A percentile compares a stretch with the other conserved stretches of the same genome.
Evolutionary conservation across 1,140 invertebrate species (phyloP).

Genomic region (Aphelinus atriplicis): DNA sequence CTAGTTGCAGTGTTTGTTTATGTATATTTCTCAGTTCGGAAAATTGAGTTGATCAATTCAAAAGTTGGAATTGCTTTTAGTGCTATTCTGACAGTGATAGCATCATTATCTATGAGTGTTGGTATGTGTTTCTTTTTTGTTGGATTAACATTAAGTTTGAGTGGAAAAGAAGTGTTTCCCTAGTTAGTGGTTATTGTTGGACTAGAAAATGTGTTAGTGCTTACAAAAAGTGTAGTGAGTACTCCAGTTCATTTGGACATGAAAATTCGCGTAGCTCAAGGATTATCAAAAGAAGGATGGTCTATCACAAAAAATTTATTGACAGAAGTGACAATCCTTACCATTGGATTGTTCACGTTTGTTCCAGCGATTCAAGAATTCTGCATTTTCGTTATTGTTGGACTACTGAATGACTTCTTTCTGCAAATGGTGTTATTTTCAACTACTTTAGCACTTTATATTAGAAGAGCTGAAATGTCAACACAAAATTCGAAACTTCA

Average conservation of each 20-base stretch:
- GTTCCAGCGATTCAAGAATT: slow-evolving; percentile 96
- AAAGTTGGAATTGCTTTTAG: slow-evolving; percentile 91
- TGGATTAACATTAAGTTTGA: slow-evolving; percentile 80
- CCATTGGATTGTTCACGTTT: slow-evolving; percentile 90
- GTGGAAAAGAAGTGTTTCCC: slow-evolving; percentile 89
- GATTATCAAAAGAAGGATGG: slow-evolving; percentile 94
- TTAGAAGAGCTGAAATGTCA: slow-evolving; percentile 80
- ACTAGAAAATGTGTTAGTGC: slow-evolving; percentile 93
- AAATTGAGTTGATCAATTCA: slow-evolving; percentile 93
- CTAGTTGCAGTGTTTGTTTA: slow-evolving; percentile 90
- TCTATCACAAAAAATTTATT: slow-evolving; percentile 95
- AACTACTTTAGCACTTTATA: slow-evolving; percentile 90
- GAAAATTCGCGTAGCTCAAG: slow-evolving; percentile 93
- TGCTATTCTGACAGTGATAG: slow-evolving; percentile 87
- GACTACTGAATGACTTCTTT: slow-evolving; percentile 91
- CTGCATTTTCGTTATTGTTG: slow-evolving; percentile 94
- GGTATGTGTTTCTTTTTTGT: slow-evolving; percentile 94
- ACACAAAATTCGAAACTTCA: slow-evolving; percentile 69
- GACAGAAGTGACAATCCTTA: slow-evolving; percentile 91
- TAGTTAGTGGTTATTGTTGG: slow-evolving; percentile 95
- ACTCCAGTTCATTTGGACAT: slow-evolving; percentile 92
- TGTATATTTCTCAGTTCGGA: slow-evolving; percentile 93
- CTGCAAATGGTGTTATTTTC: slow-evolving; percentile 94
- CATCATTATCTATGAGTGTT: slow-evolving; percentile 91
- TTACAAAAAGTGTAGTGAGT: slow-evolving; percentile 94